Evolutionary conservation across 2,888 invertebrate genomes (phyloP), one percentile per base, ranked within the genome.

Genomic region (Catocala fraxini): DNA sequence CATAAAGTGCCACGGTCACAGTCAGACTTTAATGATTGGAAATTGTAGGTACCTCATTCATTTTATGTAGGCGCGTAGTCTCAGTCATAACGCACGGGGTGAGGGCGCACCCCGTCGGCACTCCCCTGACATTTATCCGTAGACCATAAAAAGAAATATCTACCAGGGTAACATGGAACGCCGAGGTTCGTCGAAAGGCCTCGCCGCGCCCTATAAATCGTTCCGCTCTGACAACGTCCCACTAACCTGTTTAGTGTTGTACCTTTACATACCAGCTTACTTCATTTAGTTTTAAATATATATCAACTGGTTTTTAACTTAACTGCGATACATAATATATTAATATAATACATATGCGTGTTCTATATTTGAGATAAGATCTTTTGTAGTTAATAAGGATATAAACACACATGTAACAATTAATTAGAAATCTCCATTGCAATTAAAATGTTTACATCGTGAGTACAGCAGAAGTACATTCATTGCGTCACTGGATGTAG

Each of bases 111-210:
- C 88, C 78, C 87, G 80, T 84, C 54, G 83, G 86, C 93, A 89
- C 93, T 88, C 93, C 92, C 92, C 88, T 92, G 92, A 86, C 93
- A 92, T 92, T 93, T 93, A 89, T 87, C 88, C 90, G 86, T 85
- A 88, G 89, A 89, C 91, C 93, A 92, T 93, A 93, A 93, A 93
- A 93, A 92, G 91, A 92, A 91, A 92, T 90, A 89, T 89, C 88
- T 89, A 92, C 92, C 86, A 91, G 93, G 90, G 87, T 79, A 89
- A 79, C 90, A 93, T 89, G 76, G 83, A 81, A 70, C 71, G 82
- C 75, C 80, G 85, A 87, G 89, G 90, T 83, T 86, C 81, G 80
- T 85, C 81, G 82, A 92, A 91, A 93, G 90, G 93, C 91, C 89
- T 87, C 88, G 88, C 84, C 90, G 86, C 91, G 82, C 91, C 93